These are phyloP conservation scores for Centropristis striata DNA, from an alignment of 2,113 vertebrate genomes.

Conservation along the genomic window DNA sequence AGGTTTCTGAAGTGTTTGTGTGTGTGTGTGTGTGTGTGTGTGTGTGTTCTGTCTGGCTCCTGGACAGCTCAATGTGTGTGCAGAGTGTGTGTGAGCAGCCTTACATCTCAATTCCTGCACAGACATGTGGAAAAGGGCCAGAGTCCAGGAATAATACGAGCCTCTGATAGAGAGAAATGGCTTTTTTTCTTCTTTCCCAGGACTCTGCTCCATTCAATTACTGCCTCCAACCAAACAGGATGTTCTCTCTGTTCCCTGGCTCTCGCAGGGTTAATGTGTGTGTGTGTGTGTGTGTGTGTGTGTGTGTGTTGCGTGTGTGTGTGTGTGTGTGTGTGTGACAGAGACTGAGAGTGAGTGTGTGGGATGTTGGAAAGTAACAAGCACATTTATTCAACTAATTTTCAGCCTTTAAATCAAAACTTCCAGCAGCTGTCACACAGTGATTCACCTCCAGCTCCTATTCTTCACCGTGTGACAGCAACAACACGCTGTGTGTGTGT, in stretches of 20 bases:
- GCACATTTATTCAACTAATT: slow-evolving; percentile 68
- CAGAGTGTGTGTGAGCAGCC: not conserved
- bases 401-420: slow-evolving; percentile 78
- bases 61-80: slow-evolving; percentile 15
- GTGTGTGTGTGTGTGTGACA: not conserved
- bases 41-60: not conserved
- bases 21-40: not conserved
- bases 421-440: slow-evolving; percentile 67
- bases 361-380: slow-evolving; percentile 27
- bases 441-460: slow-evolving; percentile 49
- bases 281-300: not conserved
- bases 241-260: slow-evolving; percentile 47
- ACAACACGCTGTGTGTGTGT: slow-evolving; percentile 10
- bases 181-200: slow-evolving; percentile 85
- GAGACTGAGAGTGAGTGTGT: not conserved
- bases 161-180: slow-evolving; percentile 56
- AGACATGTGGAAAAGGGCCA: slow-evolving; percentile 29
- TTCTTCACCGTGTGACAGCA: slow-evolving; percentile 68
- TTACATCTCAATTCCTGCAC: slow-evolving; percentile 45
- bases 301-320: no score
- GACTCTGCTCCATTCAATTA: slow-evolving; percentile 79
- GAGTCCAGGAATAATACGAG: slow-evolving; percentile 53
- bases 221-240: slow-evolving; percentile 80
- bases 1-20: slow-evolving; percentile 10
- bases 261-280: slow-evolving; percentile 1